Conservation (phyloP, 2,888 invertebrate species). For the Rhingia campestris region DNA sequence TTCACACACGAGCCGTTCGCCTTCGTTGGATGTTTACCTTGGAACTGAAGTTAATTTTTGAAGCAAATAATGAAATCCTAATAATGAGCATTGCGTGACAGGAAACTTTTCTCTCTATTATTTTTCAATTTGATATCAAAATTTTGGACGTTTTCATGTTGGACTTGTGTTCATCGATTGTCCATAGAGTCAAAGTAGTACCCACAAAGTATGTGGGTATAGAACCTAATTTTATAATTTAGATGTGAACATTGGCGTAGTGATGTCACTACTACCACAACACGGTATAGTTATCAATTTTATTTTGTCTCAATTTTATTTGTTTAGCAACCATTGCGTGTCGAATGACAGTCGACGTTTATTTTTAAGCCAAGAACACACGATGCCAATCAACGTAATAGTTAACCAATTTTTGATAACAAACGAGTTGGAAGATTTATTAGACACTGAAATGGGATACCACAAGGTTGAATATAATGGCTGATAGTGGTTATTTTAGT, state of each 20-base stretch:
- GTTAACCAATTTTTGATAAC: neutral
- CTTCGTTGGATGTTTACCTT: constrained; percentile 7
- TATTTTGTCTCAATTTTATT: constrained; percentile 33
- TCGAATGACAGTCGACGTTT: constrained; percentile 6
- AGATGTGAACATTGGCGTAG: neutral
- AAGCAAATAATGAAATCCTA: constrained; percentile 1
- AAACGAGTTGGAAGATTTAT: neutral
- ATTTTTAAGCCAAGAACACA: constrained; percentile 22
- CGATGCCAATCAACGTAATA: constrained; percentile 8
- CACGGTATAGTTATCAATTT: constrained; percentile 17
- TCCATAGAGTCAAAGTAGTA: constrained; percentile 2
- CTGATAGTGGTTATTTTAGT: neutral
- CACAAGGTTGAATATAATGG: no score
- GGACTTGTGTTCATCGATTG: constrained; percentile 21
- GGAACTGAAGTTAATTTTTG: constrained; percentile 1
- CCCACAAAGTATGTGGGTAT: neutral
- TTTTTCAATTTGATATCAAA: constrained; percentile 3
- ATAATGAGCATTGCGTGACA: constrained; percentile 37
- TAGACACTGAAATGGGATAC: no score
- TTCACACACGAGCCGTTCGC: neutral
- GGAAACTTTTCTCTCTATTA: constrained; percentile 1
- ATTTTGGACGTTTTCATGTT: constrained; percentile 8
- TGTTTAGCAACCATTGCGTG: constrained; percentile 27
- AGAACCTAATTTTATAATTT: neutral
- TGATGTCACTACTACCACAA: neutral